These are phyloP conservation scores for Champsocephalus gunnari DNA, from an alignment of 2,797 vertebrate genomes.

Conservation along the genomic window DNA sequence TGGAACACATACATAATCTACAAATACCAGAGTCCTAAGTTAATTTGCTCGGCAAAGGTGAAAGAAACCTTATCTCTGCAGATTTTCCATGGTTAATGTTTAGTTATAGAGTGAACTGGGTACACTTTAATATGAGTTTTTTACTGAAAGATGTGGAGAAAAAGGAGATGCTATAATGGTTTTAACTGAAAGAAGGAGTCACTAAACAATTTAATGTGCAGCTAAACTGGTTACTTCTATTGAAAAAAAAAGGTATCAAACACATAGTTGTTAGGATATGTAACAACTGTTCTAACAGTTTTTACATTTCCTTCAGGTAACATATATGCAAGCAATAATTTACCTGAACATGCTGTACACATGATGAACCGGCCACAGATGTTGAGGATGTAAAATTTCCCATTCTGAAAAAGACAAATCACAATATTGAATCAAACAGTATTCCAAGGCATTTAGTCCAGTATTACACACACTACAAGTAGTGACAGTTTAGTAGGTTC, in stretches of 20 bases:
- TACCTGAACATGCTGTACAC: conserved; percentile 81
- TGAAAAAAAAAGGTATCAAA: neutral
- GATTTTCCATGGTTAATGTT: neutral
- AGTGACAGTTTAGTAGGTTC: neutral
- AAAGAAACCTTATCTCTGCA: neutral
- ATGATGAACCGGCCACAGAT: conserved; percentile 61
- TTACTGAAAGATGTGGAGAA: neutral
- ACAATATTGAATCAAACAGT: neutral
- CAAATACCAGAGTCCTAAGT: neutral
- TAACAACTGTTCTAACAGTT: neutral
- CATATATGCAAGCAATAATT: neutral
- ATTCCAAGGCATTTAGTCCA: no score
- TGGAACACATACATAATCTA: neutral
- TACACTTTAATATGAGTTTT: neutral
- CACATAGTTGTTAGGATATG: neutral
- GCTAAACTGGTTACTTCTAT: neutral
- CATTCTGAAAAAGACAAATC: conserved; percentile 78
- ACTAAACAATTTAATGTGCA: neutral
- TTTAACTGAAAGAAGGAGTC: neutral
- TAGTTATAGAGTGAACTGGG: neutral
- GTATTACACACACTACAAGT: neutral
- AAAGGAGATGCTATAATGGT: neutral
- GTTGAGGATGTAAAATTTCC: conserved; percentile 81
- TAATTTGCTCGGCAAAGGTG: neutral
- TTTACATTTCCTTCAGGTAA: neutral